A percentile compares a stretch with the other conserved stretches of the same genome.
phyloP scores from a whole-genome alignment of 2,113 vertebrate genomes.

The Alexandromys fortis region DNA sequence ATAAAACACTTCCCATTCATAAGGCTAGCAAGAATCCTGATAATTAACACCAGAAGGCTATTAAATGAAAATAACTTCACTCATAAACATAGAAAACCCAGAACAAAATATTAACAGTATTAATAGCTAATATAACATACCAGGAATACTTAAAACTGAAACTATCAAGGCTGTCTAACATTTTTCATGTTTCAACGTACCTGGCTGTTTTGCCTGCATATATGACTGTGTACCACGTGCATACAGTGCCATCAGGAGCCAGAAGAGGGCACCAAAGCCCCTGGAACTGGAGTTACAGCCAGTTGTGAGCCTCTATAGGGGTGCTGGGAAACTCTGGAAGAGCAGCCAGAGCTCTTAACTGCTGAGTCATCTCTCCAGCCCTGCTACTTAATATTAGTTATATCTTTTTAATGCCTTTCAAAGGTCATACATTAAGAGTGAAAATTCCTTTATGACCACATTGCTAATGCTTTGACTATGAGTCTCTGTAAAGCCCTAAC shows the following conservation, averaged over 20 bases:
- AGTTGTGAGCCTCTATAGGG: background rate
- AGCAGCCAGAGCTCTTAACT: background rate
- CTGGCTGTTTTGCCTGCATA: background rate
- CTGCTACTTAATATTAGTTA: background rate
- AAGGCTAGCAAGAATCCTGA: background rate
- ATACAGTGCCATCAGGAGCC: too few relatives aligned
- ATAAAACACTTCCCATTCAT: background rate
- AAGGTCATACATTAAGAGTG: background rate
- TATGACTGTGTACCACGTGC: background rate
- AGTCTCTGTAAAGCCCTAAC: background rate
- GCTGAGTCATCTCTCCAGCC: background rate
- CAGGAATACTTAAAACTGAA: background rate
- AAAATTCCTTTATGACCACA: slow-evolving; percentile 36
- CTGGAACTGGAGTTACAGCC: background rate
- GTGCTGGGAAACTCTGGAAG: background rate
- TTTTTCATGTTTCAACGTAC: background rate
- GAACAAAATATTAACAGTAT: slow-evolving; percentile 25
- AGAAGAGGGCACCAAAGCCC: background rate
- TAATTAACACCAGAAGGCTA: background rate
- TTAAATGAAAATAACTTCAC: background rate
- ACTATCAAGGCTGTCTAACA: background rate
- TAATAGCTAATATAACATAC: background rate
- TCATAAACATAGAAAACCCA: slow-evolving; percentile 18
- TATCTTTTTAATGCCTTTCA: slow-evolving; percentile 19
- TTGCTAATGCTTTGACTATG: background rate